These are phyloP conservation scores for Mactromeris polynyma DNA, from an alignment of 2,888 invertebrate species.

Conservation along the genomic window DNA sequence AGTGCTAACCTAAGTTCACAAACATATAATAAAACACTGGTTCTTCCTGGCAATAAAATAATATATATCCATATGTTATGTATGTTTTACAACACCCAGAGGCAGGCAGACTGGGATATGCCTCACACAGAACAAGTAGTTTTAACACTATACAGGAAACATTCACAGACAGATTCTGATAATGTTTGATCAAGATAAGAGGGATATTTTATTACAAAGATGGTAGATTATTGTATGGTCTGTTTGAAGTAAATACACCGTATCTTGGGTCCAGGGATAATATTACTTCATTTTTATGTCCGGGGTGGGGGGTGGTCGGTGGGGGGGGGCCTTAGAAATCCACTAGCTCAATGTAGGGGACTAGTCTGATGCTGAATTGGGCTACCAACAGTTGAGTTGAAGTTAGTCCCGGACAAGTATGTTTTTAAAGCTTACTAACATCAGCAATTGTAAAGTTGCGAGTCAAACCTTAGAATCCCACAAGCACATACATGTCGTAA, in stretches of 20 bases:
- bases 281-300: too few species aligned
- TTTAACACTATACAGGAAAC: neutral
- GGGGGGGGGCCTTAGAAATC: too few species aligned
- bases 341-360: too few species aligned
- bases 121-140: neutral
- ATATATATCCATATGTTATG: conserved; percentile 5
- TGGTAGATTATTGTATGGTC: neutral
- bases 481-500: too few species aligned
- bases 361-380: too few species aligned
- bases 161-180: conserved; percentile 2
- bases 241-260: neutral
- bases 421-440: too few species aligned
- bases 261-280: too few species aligned
- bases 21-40: neutral
- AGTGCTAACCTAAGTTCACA: neutral
- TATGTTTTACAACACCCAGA: neutral
- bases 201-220: neutral
- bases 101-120: neutral
- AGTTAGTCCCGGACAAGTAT: too few species aligned
- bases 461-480: too few species aligned
- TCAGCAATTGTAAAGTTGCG: too few species aligned
- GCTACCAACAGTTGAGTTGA: too few species aligned
- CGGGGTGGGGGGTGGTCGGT: too few species aligned
- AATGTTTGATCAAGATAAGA: neutral
- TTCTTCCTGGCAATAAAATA: neutral